Evolutionary conservation across 2,113 vertebrate species (phyloP), one percentile per base, ranked within the genome.

Genomic region (Coracopsis vasa): DNA sequence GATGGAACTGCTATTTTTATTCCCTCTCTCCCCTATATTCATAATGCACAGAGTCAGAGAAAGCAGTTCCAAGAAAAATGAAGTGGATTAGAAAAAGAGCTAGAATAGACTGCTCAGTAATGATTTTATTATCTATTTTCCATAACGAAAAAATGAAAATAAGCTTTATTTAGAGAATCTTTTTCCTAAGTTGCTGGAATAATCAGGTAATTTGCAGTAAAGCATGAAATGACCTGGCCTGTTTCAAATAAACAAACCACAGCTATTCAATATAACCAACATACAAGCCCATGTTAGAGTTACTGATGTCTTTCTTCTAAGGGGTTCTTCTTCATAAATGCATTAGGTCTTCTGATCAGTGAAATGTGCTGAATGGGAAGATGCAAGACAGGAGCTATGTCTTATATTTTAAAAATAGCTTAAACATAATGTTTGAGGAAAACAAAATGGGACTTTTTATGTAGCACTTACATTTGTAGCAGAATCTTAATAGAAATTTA

Each of bases 181-280:
- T 88, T 78, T 79, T 51, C 51, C 88, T 50, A 84, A 89, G 18
- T 89, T 81, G 56, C n/a, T 75, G 37, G 66, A 92, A 81, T 90
- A 90, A 92, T 90, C 80, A 83, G 85, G 54, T 81, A 90, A 80
- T 88, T 86, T 88, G 18, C 42, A 92, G 61, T 78, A 86, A 93
- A 80, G 35, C 56, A 80, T 81, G 54, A 93, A 96, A 93, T 80
- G 28, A 11, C 48, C 39, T 67, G 64, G 10, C 16, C 50, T 80
- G 37, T 44, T 95, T 93, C 35, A 78, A 86, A 71, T 64, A 72
- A 88, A 44, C 45, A 78, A 86, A 42, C 45, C 37, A 24, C 37
- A 64, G 4, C 74, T 82, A 73, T 71, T 85, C 27, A 24, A 39
- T 83, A 56, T 41, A 83, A 64, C 10, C 21, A 78, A 16, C 14